These are phyloP conservation scores for Harpagoxenus sublaevis DNA, from an alignment of 2,888 invertebrate genomes.

Conservation along the genomic window DNA sequence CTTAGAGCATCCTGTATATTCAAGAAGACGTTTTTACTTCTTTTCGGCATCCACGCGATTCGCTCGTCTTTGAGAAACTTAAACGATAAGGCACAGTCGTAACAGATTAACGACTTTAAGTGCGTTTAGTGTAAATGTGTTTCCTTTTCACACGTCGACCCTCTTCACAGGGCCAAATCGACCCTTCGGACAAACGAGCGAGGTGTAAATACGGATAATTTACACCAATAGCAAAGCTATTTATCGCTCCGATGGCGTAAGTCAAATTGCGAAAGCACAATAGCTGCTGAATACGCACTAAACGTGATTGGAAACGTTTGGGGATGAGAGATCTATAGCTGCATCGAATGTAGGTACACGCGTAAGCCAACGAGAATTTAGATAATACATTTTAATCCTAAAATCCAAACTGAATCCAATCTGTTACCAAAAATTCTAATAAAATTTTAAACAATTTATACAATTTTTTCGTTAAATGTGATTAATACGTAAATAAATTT, in stretches of 20 bases:
- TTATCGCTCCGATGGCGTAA: constrained; percentile 1
- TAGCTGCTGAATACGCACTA: constrained; percentile 20
- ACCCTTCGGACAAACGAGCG: constrained; percentile 17
- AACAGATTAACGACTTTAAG: constrained; percentile 22
- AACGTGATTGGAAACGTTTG: neutral
- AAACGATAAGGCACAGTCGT: constrained; percentile 1
- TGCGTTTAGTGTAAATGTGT: constrained; percentile 25
- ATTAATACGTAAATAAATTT: neutral
- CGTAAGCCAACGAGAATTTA: neutral
- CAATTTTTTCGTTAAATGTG: neutral
- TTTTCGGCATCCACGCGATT: constrained; percentile 18
- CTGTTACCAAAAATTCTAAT: neutral
- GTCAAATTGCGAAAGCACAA: constrained; percentile 37
- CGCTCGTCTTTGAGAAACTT: constrained; percentile 15
- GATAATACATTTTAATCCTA: constrained; percentile 1
- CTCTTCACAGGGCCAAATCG: neutral
- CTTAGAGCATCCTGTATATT: neutral
- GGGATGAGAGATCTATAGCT: constrained; percentile 1
- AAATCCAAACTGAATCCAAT: neutral
- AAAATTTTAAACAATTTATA: neutral
- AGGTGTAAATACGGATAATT: constrained; percentile 21
- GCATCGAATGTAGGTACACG: no score
- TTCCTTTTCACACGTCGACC: constrained; percentile 38
- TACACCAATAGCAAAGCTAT: constrained; percentile 15
- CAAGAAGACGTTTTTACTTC: neutral